Evolutionary conservation across 2,113 vertebrate genomes (phyloP), one percentile per base, ranked within the genome.

Genomic region (Nothobranchius kuhntae): DNA sequence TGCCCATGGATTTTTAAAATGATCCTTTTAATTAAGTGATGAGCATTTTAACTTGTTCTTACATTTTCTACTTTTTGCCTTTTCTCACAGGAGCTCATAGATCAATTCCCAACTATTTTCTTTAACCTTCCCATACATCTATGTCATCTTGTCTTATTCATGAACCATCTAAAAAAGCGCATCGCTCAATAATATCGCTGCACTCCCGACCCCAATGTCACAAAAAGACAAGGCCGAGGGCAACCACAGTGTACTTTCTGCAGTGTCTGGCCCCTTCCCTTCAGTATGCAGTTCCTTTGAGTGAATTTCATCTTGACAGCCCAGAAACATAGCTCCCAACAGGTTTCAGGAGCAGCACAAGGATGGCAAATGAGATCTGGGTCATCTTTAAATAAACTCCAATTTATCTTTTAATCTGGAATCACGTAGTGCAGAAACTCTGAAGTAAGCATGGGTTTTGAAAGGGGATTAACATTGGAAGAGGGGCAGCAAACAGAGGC

Each of bases 141-240:
- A 15, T 50, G 53, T 68, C 56, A 63, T 80, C 44, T 77, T 50
- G 86, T 91, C 88, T 91, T 92, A 91, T 92, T 95, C 92, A 92
- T 93, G 92, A 94, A 94, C 92, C 91, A 9, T 93, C 93, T 94
- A 92, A 94, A 95, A 93, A 93, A 94, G 91, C 89, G 71, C 86
- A 87, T 78, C 86, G 91, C 91, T 95, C 91, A 80, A 91, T 93
- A 91, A 93, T 94, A 95, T 95, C 4, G 30, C 88, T 95, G 93
- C 93, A 86, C 80, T 40, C 87, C 77, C 94, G 93, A 96, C 94
- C 95, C 87, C 67, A 86, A 91, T 86, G 86, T 93, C 90, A 93
- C 90, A 46, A 85, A 91, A 95, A 92, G 93, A 94, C 90, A 90
- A 88, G 90, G 83, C 83, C 83, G 61, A 75, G 72, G 87, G 89